Base-by-base conservation (phyloP, 2,113 vertebrate genomes). In the Fulmarus glacialis region DNA sequence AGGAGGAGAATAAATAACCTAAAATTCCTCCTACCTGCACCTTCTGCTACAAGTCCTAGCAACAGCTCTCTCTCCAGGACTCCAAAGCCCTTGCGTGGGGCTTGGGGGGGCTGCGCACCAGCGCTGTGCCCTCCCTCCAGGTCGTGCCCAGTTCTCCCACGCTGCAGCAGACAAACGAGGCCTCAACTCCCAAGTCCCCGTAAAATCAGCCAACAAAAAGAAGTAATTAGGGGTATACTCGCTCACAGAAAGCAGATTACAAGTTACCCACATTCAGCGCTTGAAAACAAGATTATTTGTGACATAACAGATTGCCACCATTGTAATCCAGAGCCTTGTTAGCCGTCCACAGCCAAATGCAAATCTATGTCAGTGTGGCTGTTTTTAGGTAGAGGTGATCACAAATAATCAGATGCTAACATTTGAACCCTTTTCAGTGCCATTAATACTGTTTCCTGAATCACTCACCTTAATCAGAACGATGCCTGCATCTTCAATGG, bases 251-350 rank as follows among this genome's bases (percentile, higher is more conserved):
- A 92, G 86, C 47, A 59, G 91, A 95, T 95, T 95, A 96, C 68
- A 47, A 95, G 52, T 92, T 91, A 84, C 53, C 43, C 86, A 89
- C 86, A 59, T 79, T 58, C 32, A 87, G 77, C 68, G 56, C 60
- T 56, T 72, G 77, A 68, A 93, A 95, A 96, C 64, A 74, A 84
- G 95, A 95, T 92, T 94, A 95, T 89, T 89, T 87, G 77, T 97
- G 97, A 89, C 95, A 75, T 75, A 95, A 79, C 92, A 95, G 94
- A 87, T 95, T 95, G 91, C 60, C 66, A 89, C 77, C 48, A 26
- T 72, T 71, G 72, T 96, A 97, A 96, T 97, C 94, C 93, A 92
- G 34, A 87, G 63, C 34, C 62, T 96, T 70, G 82, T 71, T 96
- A 83, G 94, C n/a, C 9, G 0, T 81, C 73, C 90, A 67, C 4